Evolutionary conservation across 2,888 invertebrate species (phyloP).

Genomic region (Drosophila nr. perissopoda): DNA sequence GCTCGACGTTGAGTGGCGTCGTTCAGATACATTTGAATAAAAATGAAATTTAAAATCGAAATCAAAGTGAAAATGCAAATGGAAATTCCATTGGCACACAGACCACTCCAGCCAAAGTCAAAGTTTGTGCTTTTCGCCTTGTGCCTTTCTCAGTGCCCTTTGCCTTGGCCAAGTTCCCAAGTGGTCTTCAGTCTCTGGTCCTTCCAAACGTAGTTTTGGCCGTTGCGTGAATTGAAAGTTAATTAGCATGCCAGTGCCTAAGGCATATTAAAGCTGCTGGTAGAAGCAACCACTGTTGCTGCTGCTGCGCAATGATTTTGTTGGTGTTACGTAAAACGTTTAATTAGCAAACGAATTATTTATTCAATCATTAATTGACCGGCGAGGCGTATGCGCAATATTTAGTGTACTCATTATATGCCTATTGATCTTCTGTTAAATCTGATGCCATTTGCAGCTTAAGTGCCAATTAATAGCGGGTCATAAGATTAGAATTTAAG

Average conservation of each 20-base stretch:
- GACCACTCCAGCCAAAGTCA: conserved; percentile 17
- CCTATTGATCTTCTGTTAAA: conserved; percentile 20
- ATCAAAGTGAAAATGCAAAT: conserved; percentile 16
- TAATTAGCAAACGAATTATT: conserved; percentile 6
- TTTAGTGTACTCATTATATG: conserved; percentile 11
- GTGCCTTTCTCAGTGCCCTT: conserved; percentile 2
- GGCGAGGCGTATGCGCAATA: conserved; percentile 39
- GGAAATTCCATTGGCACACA: conserved; percentile 16
- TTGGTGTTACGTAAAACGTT: conserved; percentile 7
- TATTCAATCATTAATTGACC: conserved; percentile 3
- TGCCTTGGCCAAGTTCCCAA: not conserved
- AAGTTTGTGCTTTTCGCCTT: conserved; percentile 12
- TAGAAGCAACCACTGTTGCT: not conserved
- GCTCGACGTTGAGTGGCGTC: conserved; percentile 8
- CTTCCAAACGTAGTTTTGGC: not conserved
- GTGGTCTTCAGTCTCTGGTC: not conserved
- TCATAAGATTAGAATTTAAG: conserved; percentile 44
- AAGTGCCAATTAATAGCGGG: conserved; percentile 40
- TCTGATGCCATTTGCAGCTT: conserved; percentile 35
- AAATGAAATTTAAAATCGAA: conserved; percentile 27
- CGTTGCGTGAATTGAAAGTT: conserved; percentile 40
- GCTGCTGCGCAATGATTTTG: conserved; percentile 2
- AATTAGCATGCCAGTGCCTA: conserved; percentile 47
- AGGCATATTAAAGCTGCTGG: conserved; percentile 30
- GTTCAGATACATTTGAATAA: conserved; percentile 37